These are phyloP conservation scores for Cyclophora albipunctata DNA, from an alignment of 2,888 invertebrate species.

Conservation along the genomic window DNA sequence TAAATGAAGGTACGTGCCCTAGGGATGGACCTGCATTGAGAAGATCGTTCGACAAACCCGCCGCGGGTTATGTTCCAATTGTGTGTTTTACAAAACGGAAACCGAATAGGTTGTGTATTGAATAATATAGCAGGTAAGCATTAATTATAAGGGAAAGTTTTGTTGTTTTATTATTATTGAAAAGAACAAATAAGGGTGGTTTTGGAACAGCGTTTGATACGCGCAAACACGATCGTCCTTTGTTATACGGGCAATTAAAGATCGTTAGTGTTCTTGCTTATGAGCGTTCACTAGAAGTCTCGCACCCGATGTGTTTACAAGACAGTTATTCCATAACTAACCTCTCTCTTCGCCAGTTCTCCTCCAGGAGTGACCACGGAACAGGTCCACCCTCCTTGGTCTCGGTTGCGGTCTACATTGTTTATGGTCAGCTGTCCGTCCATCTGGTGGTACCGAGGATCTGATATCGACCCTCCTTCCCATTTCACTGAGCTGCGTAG, in stretches of 20 bases:
- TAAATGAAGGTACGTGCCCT: constrained; percentile 7
- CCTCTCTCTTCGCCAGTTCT: constrained; percentile 84
- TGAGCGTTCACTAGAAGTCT: no score
- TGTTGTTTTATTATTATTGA: no score
- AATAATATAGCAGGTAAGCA: background rate
- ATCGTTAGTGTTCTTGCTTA: no score
- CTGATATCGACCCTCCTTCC: constrained; percentile 74
- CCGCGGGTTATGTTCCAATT: no score
- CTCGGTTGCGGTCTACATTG: constrained; percentile 78
- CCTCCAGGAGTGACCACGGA: constrained; percentile 84
- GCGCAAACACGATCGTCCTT: no score
- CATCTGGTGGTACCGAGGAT: constrained; percentile 64
- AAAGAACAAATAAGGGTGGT: no score
- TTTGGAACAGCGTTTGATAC: no score
- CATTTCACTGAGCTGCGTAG: constrained; percentile 76
- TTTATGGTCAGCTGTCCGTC: constrained; percentile 78
- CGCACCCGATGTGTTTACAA: no score
- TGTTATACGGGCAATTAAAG: no score
- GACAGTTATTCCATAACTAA: constrained; percentile 38
- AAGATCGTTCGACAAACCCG: constrained; percentile 10
- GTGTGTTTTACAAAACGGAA: no score
- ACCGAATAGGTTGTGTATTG: no score
- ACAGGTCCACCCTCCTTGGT: constrained; percentile 87
- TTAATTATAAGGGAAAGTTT: no score
- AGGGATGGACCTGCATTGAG: constrained; percentile 15